phyloP scores from a whole-genome alignment of 2,797 vertebrate species.

The Rhinella marina region DNA sequence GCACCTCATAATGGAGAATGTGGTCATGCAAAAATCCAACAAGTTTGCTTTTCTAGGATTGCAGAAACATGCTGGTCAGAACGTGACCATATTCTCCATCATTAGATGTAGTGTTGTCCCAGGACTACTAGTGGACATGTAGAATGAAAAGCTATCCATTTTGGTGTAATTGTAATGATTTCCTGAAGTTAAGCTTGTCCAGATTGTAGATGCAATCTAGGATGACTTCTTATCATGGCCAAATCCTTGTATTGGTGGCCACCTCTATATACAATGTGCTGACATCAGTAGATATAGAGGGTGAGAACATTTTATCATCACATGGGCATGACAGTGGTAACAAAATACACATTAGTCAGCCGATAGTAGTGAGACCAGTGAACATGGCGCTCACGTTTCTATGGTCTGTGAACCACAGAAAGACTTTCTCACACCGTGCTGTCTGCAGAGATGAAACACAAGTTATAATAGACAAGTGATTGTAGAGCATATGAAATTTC shows the following conservation, averaged over 20 bases:
- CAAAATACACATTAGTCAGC: not conserved
- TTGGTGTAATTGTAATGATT: too few relatives aligned
- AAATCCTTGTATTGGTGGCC: not conserved
- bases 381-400: not conserved
- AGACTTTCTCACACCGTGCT: not conserved
- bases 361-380: not conserved
- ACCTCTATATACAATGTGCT: not conserved
- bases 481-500: slow-evolving; percentile 1
- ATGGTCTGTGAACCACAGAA: slow-evolving; percentile 17
- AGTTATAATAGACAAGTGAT: not conserved
- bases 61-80: too few relatives aligned
- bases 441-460: not conserved
- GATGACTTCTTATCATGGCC: too few relatives aligned
- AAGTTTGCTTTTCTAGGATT: too few relatives aligned
- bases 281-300: not conserved
- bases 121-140: too few relatives aligned
- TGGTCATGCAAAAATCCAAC: too few relatives aligned
- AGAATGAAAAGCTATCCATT: too few relatives aligned
- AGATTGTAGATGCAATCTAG: too few relatives aligned
- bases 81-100: too few relatives aligned
- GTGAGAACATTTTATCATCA: not conserved
- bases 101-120: too few relatives aligned
- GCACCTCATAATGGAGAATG: too few relatives aligned
- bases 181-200: too few relatives aligned
- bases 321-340: not conserved